Percentiles rank a stretch among this genome's conserved stretches.
Conservation (phyloP, 2,888 invertebrate species). For the Drosophila neonasuta region DNA sequence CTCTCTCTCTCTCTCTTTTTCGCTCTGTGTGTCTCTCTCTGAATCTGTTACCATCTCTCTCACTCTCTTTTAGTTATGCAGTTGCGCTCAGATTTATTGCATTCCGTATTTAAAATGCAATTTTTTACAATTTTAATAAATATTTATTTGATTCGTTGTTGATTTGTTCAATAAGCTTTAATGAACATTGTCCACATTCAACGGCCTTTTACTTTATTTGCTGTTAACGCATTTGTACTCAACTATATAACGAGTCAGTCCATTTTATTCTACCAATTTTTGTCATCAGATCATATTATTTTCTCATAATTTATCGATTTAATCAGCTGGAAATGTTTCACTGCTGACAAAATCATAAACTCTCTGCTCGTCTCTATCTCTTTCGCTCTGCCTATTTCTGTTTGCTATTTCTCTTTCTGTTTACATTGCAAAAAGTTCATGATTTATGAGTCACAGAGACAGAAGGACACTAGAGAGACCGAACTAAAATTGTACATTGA, state of each 20-base stretch:
- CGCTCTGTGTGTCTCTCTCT: conserved; percentile 10
- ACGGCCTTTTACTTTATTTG: conserved; percentile 34
- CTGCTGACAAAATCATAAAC: conserved; percentile 76
- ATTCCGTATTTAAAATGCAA: conserved; percentile 43
- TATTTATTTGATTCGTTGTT: conserved; percentile 54
- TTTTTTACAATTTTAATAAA: conserved; percentile 35
- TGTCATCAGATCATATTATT: conserved; percentile 63
- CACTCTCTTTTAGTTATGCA: conserved; percentile 31
- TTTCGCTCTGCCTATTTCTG: conserved; percentile 25
- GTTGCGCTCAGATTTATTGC: conserved; percentile 53
- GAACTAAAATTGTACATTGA: conserved; percentile 24
- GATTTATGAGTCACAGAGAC: conserved; percentile 54
- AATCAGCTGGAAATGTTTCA: conserved; percentile 75
- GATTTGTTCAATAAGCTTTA: conserved; percentile 57
- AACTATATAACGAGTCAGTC: conserved; percentile 34
- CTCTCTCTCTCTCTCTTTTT: conserved; percentile 23
- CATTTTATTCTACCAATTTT: conserved; percentile 50
- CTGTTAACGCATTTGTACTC: conserved; percentile 53
- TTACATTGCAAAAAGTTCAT: conserved; percentile 64
- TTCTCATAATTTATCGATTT: conserved; percentile 73
- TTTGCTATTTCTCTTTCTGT: conserved; percentile 41
- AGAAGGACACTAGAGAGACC: conserved; percentile 25
- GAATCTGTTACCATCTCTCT: conserved; percentile 3
- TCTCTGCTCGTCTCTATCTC: conserved; percentile 25
- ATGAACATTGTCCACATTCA: conserved; percentile 49